Evolutionary conservation across 2,113 vertebrate species (phyloP), one percentile per base, ranked within the genome.

Genomic region (Donacobius atricapilla): DNA sequence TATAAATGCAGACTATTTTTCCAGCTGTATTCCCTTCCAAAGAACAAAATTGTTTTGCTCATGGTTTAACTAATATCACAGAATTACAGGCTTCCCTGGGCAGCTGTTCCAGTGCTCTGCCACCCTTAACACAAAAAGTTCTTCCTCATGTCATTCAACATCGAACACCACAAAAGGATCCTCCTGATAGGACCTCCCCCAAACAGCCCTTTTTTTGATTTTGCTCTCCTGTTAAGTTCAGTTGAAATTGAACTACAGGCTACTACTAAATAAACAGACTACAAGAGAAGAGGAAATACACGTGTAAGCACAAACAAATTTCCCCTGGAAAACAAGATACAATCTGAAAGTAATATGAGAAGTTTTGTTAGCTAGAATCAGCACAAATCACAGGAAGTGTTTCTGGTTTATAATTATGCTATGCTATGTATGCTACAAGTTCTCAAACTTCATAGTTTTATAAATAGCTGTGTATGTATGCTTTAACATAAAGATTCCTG

Each of bases 341-440:
- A 60, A 51, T 33, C 15, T 31, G n/a, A 40, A 73, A 13, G 11
- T 11, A 65, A 61, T 20, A 56, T 3, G 27, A 53, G 89, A 72
- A 14, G 6, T 23, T 81, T 35, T 40, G 16, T 51, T 75, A 30
- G n/a, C 8, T 37, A 57, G 17, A 53, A 69, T 48, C 53, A 54
- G 10, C 64, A 53, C 6, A 78, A 16, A 65, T 21, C 22, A 76
- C 23, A 63, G 12, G 3, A 25, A 14, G 7, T 22, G 30, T 23
- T 35, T 45, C n/a, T 47, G 13, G 1, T 69, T 47, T 35, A 54
- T 31, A 48, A 27, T 47, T 35, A n/a, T 0, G 0, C 4, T 12
- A 14, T 20, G 5, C 10, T 39, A 6, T 22, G 3, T 12, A 75
- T 7, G 4, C 24, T 51, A 18, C 15, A 71, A 42, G 44, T 66